phyloP scores from a whole-genome alignment of 1,140 invertebrate genomes.

The Macrotrachela quadricornifera region DNA sequence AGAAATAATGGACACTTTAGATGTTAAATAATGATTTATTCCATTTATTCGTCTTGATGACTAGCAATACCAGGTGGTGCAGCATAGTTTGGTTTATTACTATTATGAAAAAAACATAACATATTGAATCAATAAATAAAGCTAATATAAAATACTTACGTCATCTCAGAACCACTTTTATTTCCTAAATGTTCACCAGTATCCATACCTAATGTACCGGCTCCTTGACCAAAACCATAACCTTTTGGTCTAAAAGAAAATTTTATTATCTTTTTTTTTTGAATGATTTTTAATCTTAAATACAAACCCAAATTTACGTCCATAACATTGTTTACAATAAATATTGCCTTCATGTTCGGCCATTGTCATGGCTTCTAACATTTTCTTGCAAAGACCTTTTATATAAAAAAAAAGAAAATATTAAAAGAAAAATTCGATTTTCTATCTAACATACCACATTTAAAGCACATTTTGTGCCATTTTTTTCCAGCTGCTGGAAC shows the following conservation, averaged over 20 bases:
- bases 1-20: too few relatives aligned
- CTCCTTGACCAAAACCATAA: slow-evolving; percentile 87
- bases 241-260: slow-evolving; percentile 49
- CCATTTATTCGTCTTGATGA: too few relatives aligned
- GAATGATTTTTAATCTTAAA: too few relatives aligned
- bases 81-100: background rate
- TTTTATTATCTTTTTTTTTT: too few relatives aligned
- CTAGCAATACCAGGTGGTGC: background rate
- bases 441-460: slow-evolving; percentile 64
- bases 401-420: background rate
- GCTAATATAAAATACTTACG: background rate
- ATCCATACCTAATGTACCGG: slow-evolving; percentile 81
- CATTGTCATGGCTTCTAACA: slow-evolving; percentile 73
- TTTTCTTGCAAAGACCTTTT: slow-evolving; percentile 50
- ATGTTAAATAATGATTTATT: too few relatives aligned
- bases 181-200: slow-evolving; percentile 23
- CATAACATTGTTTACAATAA: slow-evolving; percentile 79
- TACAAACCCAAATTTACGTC: slow-evolving; percentile 50
- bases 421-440: too few relatives aligned
- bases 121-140: background rate
- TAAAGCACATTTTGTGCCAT: slow-evolving; percentile 98
- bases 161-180: background rate
- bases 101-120: background rate
- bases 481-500: slow-evolving; percentile 83
- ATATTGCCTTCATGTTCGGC: slow-evolving; percentile 79